phyloP scores from a whole-genome alignment of 2,797 vertebrate species.

The Pangasius sanitwongsei region DNA sequence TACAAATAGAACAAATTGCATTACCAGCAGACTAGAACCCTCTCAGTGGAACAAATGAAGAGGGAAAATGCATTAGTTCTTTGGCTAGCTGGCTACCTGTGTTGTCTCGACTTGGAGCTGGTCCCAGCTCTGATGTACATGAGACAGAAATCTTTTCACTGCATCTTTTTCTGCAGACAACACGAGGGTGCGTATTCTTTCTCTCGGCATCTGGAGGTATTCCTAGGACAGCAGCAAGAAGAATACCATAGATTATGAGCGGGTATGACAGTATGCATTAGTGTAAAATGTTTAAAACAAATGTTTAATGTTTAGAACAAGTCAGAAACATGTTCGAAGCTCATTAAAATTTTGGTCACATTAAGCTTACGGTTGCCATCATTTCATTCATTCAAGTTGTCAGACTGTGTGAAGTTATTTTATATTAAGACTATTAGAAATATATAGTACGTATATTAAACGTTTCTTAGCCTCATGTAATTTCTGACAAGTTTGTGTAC shows the following conservation, averaged over 20 bases:
- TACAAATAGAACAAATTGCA: background rate
- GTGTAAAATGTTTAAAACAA: background rate
- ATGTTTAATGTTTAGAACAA: background rate
- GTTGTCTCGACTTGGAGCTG: constrained; percentile 80
- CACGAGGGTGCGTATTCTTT: constrained; percentile 82
- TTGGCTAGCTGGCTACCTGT: constrained; percentile 64
- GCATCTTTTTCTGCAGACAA: constrained; percentile 84
- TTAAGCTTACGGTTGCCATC: background rate
- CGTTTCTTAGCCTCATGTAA: background rate
- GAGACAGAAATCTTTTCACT: constrained; percentile 81
- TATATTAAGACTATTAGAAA: background rate
- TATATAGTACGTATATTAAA: background rate
- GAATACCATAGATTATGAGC: background rate
- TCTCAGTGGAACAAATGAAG: constrained; percentile 5
- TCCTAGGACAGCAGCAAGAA: constrained; percentile 68
- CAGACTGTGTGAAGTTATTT: background rate
- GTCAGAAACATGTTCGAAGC: background rate
- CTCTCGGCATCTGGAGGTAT: constrained; percentile 84
- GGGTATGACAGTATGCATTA: background rate
- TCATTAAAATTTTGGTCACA: background rate
- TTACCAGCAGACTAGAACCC: background rate
- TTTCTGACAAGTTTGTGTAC: background rate
- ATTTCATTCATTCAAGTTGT: background rate
- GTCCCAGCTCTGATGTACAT: constrained; percentile 85
- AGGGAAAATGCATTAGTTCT: constrained; percentile 1